Evolutionary conservation across 2,113 vertebrate species (phyloP), one percentile per base, ranked within the genome.

Genomic region (Nerophis ophidion): DNA sequence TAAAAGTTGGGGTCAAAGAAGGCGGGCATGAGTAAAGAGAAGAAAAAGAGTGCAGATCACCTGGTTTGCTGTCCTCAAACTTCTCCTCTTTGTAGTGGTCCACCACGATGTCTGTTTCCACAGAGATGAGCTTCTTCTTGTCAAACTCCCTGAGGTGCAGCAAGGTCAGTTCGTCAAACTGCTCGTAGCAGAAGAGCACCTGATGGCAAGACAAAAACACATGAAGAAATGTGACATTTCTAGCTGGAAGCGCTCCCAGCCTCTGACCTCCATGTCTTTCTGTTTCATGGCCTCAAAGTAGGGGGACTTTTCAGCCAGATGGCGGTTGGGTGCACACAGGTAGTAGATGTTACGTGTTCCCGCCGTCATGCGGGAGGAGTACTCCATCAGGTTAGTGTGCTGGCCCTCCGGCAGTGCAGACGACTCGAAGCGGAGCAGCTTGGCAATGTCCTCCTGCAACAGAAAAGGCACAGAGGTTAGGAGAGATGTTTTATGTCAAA

Each of bases 151-250:
- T 75, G 14, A 99, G 91, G 76, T 98, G 97, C 48, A 99, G 80
- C 71, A 99, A 84, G 0, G 96, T 96, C 49, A 99, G 91, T 81
- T 99, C 97, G 48, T 99, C 97, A 44, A 98, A 99, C 80, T 98
- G 96, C 88, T 99, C 96, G 0, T 93, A 99, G 88, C 97, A 99
- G 87, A 97, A 98, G 51, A 99, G 91, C 48, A 99, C 97, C 97
- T 99, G 82, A 19, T 17, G 8, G 15, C 16, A 26, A 26, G 47
- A n/a, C 7, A 48, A 11, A n/a, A 7, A 48, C 47, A 48, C 47
- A 40, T 9, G 8, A 40, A 38, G 26, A 26, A 26, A 26, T 26
- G 26, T 26, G 26, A 26, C 26, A 26, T 26, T 26, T 26, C 26
- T 26, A 26, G 26, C 26, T 26, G 26, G 26, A 26, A 26, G 26